Percentiles rank a stretch among this genome's conserved stretches.
These are phyloP conservation scores for Aquatica leii DNA, from an alignment of 2,888 invertebrate genomes.

Conservation along the genomic window DNA sequence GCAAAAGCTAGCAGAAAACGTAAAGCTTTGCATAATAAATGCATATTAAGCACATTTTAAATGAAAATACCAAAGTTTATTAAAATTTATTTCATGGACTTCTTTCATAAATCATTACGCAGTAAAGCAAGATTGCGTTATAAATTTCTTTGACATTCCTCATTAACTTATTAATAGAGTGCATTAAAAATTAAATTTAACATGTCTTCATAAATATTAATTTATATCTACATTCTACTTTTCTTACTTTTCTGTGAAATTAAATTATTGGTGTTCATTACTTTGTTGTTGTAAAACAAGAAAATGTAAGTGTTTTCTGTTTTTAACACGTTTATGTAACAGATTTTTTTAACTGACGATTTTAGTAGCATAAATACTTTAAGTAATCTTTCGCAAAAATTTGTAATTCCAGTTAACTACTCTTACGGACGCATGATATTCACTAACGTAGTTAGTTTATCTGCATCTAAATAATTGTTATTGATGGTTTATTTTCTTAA, in stretches of 20 bases:
- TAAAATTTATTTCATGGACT: conserved; percentile 18
- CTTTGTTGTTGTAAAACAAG: too few relatives aligned
- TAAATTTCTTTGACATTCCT: conserved; percentile 41
- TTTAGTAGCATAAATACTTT: too few relatives aligned
- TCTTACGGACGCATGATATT: too few relatives aligned
- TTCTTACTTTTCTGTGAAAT: conserved; percentile 15
- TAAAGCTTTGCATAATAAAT: neutral
- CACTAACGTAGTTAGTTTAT: too few relatives aligned
- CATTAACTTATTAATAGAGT: conserved; percentile 43
- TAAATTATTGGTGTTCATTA: too few relatives aligned
- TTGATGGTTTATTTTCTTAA: too few relatives aligned
- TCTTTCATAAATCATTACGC: conserved; percentile 31
- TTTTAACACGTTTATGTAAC: too few relatives aligned
- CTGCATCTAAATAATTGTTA: too few relatives aligned
- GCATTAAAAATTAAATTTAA: conserved; percentile 39
- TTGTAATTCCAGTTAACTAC: too few relatives aligned
- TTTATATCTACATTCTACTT: conserved; percentile 31
- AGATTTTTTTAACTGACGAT: too few relatives aligned
- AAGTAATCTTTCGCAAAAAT: too few relatives aligned
- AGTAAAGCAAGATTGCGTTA: conserved; percentile 27
- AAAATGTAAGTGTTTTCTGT: too few relatives aligned
- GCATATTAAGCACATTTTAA: neutral
- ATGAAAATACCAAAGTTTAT: conserved; percentile 12
- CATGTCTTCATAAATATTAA: conserved; percentile 42
- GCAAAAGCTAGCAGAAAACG: neutral